Conservation (phyloP, 1,140 invertebrate genomes). For the Colletes gigas region DNA sequence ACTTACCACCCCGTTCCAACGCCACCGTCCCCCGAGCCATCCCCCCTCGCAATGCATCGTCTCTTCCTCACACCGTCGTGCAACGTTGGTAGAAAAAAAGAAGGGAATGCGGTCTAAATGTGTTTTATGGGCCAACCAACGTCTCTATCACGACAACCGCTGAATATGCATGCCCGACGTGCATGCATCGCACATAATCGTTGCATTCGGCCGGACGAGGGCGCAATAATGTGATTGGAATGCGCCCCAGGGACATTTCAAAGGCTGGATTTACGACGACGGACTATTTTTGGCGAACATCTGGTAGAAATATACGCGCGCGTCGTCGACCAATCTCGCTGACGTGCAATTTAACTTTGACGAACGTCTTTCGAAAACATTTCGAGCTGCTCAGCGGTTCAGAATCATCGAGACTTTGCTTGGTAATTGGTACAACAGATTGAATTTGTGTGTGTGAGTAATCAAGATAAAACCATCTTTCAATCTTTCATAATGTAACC, state of each 20-base stretch:
- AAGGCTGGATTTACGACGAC: no score
- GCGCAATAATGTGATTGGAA: slow-evolving; percentile 67
- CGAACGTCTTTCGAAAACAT: no score
- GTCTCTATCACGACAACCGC: slow-evolving; percentile 74
- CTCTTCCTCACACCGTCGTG: slow-evolving; percentile 36
- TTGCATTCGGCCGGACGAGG: slow-evolving; percentile 62
- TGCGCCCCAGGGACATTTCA: background rate
- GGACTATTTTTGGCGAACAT: no score
- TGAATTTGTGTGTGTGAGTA: no score
- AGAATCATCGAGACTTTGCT: no score
- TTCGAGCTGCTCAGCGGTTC: no score
- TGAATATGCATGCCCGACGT: slow-evolving; percentile 67
- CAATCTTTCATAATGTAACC: no score
- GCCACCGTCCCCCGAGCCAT: slow-evolving; percentile 10
- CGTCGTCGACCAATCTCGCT: no score
- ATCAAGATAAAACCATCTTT: no score
- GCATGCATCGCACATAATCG: slow-evolving; percentile 58
- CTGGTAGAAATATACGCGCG: no score
- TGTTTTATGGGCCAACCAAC: slow-evolving; percentile 75
- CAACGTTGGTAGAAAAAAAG: slow-evolving; percentile 22
- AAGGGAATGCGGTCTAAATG: slow-evolving; percentile 67
- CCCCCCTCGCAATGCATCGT: background rate
- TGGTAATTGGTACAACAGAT: no score
- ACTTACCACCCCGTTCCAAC: slow-evolving; percentile 69
- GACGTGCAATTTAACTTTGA: no score